Evolutionary conservation across 2,797 vertebrate species (phyloP).

Genomic region (Sylvilagus floridanus): DNA sequence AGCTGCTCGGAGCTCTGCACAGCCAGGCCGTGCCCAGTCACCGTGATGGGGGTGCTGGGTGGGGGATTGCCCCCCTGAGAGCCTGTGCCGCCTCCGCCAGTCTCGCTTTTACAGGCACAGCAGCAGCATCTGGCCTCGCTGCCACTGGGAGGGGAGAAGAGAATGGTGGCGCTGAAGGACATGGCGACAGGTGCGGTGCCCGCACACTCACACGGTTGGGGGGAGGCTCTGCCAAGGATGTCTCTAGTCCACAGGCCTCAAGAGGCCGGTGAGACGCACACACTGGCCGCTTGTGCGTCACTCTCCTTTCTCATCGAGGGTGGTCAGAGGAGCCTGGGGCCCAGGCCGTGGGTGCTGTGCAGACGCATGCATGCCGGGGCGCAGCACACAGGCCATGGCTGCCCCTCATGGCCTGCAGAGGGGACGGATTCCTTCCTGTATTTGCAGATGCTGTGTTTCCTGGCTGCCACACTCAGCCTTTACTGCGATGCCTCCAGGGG

Average conservation of each 20-base stretch:
- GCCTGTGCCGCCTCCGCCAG: slow-evolving; percentile 7
- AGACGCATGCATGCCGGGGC: background rate
- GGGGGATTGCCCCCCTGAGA: slow-evolving; percentile 69
- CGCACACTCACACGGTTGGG: background rate
- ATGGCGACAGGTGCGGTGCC: slow-evolving; percentile 70
- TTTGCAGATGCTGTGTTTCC: background rate
- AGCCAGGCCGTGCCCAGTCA: slow-evolving; percentile 82
- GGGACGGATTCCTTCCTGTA: background rate
- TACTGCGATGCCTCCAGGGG: background rate
- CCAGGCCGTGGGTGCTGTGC: background rate
- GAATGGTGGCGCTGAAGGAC: slow-evolving; percentile 89
- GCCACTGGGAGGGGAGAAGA: slow-evolving; percentile 86
- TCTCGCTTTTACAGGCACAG: slow-evolving; percentile 84
- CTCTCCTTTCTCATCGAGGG: slow-evolving; percentile 49
- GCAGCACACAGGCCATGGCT: slow-evolving; percentile 1
- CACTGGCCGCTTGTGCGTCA: background rate
- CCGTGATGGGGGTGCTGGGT: slow-evolving; percentile 82
- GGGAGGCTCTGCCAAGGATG: background rate
- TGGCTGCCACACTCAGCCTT: background rate
- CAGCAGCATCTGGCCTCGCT: slow-evolving; percentile 83
- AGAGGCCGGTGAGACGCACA: background rate
- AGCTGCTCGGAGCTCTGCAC: slow-evolving; percentile 86
- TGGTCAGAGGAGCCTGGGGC: background rate
- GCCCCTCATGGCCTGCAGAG: background rate
- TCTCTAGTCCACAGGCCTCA: background rate